Conservation (phyloP, 2,888 invertebrate genomes). For the Dynastes grantii region DNA sequence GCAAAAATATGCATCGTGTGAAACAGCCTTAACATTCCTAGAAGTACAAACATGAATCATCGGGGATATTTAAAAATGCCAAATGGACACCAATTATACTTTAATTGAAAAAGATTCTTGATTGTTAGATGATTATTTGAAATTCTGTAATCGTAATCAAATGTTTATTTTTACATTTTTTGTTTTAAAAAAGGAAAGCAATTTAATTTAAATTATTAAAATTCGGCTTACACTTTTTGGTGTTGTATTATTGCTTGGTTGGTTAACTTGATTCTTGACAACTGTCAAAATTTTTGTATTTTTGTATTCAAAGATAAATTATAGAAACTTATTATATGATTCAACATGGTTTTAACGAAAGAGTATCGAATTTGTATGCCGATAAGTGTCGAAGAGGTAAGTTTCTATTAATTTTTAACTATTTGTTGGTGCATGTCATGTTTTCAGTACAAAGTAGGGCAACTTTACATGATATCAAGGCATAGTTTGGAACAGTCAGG, state of each 20-base stretch:
- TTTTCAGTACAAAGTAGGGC: constrained; percentile 90
- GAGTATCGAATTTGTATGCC: constrained; percentile 96
- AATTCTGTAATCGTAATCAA: too few relatives aligned
- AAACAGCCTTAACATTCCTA: too few relatives aligned
- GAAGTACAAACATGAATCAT: too few relatives aligned
- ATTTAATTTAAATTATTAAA: too few relatives aligned
- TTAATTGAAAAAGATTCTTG: too few relatives aligned
- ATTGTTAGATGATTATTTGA: too few relatives aligned
- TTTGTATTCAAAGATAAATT: constrained; percentile 26
- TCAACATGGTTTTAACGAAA: constrained; percentile 86
- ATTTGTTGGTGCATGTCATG: neutral
- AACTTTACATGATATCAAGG: constrained; percentile 95
- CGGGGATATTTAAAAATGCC: too few relatives aligned
- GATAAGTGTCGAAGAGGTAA: constrained; percentile 91
- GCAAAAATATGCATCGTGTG: too few relatives aligned
- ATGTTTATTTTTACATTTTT: too few relatives aligned
- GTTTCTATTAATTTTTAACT: constrained; percentile 55
- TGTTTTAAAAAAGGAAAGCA: too few relatives aligned
- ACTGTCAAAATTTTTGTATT: constrained; percentile 16
- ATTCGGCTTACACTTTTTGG: too few relatives aligned
- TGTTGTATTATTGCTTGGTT: constrained; percentile 1
- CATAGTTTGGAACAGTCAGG: constrained; percentile 94
- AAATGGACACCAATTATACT: too few relatives aligned
- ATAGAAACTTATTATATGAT: constrained; percentile 1
- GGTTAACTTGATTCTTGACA: neutral